phyloP scores from a whole-genome alignment of 2,797 vertebrate species.

The Syngnathus acus region DNA sequence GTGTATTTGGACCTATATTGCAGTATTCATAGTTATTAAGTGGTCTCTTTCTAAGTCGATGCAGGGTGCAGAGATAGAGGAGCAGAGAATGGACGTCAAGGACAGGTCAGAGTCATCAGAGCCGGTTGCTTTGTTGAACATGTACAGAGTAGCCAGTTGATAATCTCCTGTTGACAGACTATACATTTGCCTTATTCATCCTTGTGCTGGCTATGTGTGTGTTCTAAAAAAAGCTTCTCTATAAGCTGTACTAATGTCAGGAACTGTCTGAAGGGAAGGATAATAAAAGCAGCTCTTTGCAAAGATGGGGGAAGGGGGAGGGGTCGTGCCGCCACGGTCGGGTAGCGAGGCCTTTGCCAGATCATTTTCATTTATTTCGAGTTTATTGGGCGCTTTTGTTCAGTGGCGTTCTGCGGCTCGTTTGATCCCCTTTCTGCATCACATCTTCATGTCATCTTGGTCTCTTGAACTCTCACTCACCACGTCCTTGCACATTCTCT shows the following conservation, averaged over 20 bases:
- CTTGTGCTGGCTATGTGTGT: neutral
- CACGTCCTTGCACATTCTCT: conserved; percentile 13
- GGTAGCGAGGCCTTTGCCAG: conserved; percentile 12
- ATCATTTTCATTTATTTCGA: neutral
- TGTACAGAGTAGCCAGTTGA: conserved; percentile 8
- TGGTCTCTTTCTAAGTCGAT: conserved; percentile 41
- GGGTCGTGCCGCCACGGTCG: conserved; percentile 5
- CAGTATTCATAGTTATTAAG: conserved; percentile 40
- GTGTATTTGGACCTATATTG: conserved; percentile 14
- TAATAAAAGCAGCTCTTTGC: conserved; percentile 9
- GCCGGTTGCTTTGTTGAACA: conserved; percentile 23
- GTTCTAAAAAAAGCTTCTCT: conserved; percentile 9
- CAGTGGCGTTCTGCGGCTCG: conserved; percentile 24
- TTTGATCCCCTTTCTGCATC: neutral
- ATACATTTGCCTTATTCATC: conserved; percentile 13
- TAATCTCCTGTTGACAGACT: conserved; percentile 17
- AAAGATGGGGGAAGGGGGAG: too few relatives aligned
- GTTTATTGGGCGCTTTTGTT: conserved; percentile 35
- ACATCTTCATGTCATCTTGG: too few relatives aligned
- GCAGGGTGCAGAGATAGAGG: conserved; percentile 21
- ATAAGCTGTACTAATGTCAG: conserved; percentile 18
- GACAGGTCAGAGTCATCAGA: conserved; percentile 35
- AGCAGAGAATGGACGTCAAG: conserved; percentile 40
- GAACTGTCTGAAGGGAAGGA: conserved; percentile 20
- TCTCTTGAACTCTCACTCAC: conserved; percentile 9